Base-by-base conservation (phyloP, 2,888 invertebrate genomes). In the Oscheius sp. region DNA sequence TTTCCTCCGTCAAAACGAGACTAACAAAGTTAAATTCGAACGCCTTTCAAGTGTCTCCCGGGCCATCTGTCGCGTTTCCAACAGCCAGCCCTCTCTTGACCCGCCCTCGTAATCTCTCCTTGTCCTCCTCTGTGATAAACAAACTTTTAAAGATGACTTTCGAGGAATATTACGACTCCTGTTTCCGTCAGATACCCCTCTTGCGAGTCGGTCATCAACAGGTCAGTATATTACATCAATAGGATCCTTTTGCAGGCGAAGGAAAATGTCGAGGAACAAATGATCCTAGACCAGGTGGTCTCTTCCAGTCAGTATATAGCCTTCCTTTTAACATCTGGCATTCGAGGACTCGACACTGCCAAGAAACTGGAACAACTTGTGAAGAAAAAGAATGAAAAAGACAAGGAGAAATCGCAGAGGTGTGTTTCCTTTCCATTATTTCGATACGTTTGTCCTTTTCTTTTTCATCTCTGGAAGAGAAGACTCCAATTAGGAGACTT, bases 81-180 rank as follows among this genome's bases (percentile, higher is more conserved):
- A n/a, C n/a, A n/a, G n/a, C n/a, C n/a, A n/a, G n/a, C n/a, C n/a
- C n/a, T n/a, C n/a, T 62, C 62, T 47, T 62, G 32, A 36, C 33
- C 62, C 62, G 49, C 33, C 62, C 49, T 49, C n/a, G n/a, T 12
- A n/a, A n/a, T n/a, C 28, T 5, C 54, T 28, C 30, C 28, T 26
- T 30, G n/a, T n/a, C n/a, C 24, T 30, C 20, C 36, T 28, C 3
- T 26, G 26, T 26, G n/a, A 32, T n/a, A n/a, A 6, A 2, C 3
- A 14, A 45, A 2, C 14, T 20, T 24, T 57, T 68, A 30, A 28
- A 62, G 44, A 71, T 74, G 71, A 62, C 68, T 14, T 75, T 73
- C 41, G 72, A 74, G n/a, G 73, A 74, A 30, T 69, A 72, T 36
- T 76, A 65, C 66, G 76, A 76, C 32, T 54, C 61, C 32, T 76